phyloP scores from a whole-genome alignment of 2,113 vertebrate species.

The Neofelis nebulosa region DNA sequence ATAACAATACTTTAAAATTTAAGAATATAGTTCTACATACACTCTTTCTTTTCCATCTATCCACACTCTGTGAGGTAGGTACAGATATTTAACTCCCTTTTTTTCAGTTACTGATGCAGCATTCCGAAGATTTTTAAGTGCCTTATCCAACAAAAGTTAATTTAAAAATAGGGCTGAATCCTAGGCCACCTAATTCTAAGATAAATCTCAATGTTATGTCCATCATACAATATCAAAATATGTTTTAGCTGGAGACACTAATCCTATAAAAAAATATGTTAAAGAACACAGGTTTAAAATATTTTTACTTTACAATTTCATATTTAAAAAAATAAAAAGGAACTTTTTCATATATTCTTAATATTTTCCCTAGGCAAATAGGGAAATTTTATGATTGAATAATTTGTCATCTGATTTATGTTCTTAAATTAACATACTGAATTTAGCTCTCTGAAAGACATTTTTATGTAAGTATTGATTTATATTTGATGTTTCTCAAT shows the following conservation, averaged over 20 bases:
- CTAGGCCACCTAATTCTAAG: not conserved
- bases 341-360: not conserved
- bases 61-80: not conserved
- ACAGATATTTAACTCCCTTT: not conserved
- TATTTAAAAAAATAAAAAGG: conserved; percentile 28
- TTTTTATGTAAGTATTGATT: conserved; percentile 9
- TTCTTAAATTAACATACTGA: conserved; percentile 22
- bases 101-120: not conserved
- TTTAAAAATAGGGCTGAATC: not conserved
- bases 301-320: not conserved
- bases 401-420: not conserved
- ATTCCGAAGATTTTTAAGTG: not conserved
- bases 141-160: not conserved
- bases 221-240: not conserved
- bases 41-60: not conserved
- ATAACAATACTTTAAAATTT: not conserved
- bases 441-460: conserved; percentile 16
- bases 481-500: not conserved
- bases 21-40: not conserved
- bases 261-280: not conserved
- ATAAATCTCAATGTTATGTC: not conserved
- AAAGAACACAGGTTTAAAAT: not conserved
- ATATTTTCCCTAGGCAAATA: not conserved
- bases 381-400: not conserved
- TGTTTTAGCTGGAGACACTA: not conserved